Percentiles rank a stretch among this genome's conserved stretches.
phyloP scores from a whole-genome alignment of 2,797 vertebrate species.

The Arctocebus calabarensis region DNA sequence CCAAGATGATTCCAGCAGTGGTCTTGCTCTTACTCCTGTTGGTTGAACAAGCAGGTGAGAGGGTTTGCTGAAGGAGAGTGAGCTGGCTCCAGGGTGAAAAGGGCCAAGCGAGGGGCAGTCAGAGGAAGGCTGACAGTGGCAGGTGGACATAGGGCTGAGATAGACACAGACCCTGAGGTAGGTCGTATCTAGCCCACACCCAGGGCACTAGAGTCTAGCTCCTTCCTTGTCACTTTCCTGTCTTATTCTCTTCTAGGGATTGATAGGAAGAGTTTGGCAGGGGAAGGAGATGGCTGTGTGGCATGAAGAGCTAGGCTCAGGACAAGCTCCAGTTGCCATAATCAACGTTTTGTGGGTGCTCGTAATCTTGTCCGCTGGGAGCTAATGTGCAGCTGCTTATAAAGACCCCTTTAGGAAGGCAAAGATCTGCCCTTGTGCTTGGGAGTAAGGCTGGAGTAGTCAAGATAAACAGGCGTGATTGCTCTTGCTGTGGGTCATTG shows the following conservation, averaged over 20 bases:
- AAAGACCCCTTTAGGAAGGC: not conserved
- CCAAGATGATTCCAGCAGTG: conserved; percentile 69
- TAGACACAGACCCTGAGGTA: not conserved
- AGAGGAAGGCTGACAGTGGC: rapidly evolving
- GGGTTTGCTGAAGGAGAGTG: not conserved
- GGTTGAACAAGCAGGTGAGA: conserved; percentile 77
- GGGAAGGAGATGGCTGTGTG: not conserved
- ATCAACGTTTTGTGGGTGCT: not conserved
- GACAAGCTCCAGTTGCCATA: not conserved
- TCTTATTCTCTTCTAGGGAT: not conserved
- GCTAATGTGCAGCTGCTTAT: not conserved
- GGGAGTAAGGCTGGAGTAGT: not conserved
- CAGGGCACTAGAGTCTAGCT: not conserved
- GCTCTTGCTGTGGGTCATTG: not conserved
- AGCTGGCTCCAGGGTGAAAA: not conserved
- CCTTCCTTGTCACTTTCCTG: not conserved
- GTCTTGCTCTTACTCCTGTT: conserved; percentile 72
- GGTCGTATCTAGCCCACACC: not conserved
- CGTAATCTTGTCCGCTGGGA: not conserved
- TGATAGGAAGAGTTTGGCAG: not conserved
- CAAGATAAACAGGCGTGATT: too few species aligned
- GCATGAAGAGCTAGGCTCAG: not conserved
- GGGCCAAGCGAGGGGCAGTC: not conserved
- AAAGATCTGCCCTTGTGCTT: not conserved
- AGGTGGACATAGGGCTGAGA: not conserved